phyloP scores from a whole-genome alignment of 2,113 vertebrate genomes.

The Clarias magur region DNA sequence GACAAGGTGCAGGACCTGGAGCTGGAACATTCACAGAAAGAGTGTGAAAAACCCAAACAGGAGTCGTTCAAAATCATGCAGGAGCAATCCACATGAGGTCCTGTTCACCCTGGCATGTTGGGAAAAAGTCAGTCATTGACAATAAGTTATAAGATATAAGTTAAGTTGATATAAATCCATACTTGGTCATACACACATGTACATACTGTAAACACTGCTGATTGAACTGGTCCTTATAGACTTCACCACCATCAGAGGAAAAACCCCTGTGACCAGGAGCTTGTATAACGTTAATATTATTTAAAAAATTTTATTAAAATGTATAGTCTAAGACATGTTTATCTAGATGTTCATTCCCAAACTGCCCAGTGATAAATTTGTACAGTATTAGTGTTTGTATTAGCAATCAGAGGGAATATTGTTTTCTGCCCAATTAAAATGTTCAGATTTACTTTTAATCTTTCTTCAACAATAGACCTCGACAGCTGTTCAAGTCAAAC shows the following conservation, averaged over 20 bases:
- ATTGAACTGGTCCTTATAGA: neutral
- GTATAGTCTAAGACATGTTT: too few species aligned
- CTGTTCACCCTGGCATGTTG: neutral
- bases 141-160: too few species aligned
- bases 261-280: too few species aligned
- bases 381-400: too few species aligned
- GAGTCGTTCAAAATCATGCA: neutral
- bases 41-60: constrained; percentile 28
- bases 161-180: neutral
- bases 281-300: too few species aligned
- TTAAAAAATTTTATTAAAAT: too few species aligned
- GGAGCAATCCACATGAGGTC: neutral
- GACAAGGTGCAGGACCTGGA: constrained; percentile 48
- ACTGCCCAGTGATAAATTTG: too few species aligned
- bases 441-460: neutral
- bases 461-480: neutral
- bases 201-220: neutral
- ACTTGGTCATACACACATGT: neutral
- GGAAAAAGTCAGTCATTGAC: neutral
- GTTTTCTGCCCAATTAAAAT: neutral
- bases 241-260: neutral
- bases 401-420: neutral
- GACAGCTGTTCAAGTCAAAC: too few species aligned
- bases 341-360: too few species aligned
- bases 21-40: constrained; percentile 58